A percentile compares a stretch with the other conserved stretches of the same genome.
These are phyloP conservation scores for Anastrepha obliqua DNA, from an alignment of 1,140 invertebrate species.

Conservation along the genomic window DNA sequence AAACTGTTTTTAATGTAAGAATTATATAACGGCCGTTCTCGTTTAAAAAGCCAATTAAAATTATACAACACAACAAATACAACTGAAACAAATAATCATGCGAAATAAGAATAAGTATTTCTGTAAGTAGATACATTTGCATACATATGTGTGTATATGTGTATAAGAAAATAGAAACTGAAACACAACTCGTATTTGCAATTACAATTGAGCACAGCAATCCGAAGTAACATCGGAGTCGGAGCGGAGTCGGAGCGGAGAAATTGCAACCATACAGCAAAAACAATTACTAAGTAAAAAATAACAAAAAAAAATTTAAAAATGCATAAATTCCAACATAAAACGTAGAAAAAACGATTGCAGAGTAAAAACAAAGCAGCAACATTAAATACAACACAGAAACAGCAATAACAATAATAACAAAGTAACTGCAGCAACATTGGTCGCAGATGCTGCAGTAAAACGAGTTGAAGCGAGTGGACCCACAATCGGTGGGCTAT, in stretches of 20 bases:
- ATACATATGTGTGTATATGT: background rate
- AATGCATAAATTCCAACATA: background rate
- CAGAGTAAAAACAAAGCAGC: background rate
- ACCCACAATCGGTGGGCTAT: background rate
- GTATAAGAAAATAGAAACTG: background rate
- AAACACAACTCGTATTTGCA: constrained; percentile 41
- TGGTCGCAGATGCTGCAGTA: constrained; percentile 21
- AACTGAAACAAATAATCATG: too few relatives aligned
- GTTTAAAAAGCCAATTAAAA: too few relatives aligned
- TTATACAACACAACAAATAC: too few relatives aligned
- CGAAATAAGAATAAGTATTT: too few relatives aligned
- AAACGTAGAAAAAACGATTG: background rate
- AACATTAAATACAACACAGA: constrained; percentile 13
- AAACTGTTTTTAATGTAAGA: too few relatives aligned
- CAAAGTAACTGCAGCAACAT: constrained; percentile 49
- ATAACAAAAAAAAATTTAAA: background rate
- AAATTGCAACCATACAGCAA: background rate
- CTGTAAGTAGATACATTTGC: background rate
- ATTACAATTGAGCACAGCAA: constrained; percentile 43
- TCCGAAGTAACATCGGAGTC: background rate
- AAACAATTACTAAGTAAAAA: constrained; percentile 9
- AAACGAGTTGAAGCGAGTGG: constrained; percentile 25
- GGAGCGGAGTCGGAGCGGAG: background rate
- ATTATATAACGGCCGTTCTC: too few relatives aligned
- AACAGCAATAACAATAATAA: constrained; percentile 42